phyloP scores from a whole-genome alignment of 1,140 invertebrate genomes.

The Pseudomyrmex concolor region DNA sequence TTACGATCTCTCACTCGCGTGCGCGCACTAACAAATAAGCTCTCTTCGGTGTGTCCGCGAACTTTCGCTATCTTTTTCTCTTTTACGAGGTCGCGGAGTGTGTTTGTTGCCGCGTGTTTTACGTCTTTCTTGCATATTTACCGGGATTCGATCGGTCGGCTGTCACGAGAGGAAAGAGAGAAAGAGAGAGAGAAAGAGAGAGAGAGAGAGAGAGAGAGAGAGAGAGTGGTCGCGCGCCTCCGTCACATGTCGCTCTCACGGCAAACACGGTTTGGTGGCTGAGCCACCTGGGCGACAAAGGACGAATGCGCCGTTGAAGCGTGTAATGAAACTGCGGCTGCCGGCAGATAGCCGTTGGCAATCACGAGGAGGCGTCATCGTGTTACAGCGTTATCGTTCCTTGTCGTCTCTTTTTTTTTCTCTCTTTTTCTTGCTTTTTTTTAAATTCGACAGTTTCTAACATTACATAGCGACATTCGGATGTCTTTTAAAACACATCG shows the following conservation, averaged over 20 bases:
- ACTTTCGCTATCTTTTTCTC: slow-evolving; percentile 12
- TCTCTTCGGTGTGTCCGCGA: neutral
- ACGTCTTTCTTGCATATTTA: slow-evolving; percentile 24
- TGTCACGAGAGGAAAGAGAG: neutral
- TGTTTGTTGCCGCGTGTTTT: neutral
- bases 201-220: slow-evolving; percentile 24
- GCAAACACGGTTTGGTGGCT: slow-evolving; percentile 55
- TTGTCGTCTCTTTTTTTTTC: neutral
- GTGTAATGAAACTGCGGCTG: slow-evolving; percentile 60
- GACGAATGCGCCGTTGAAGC: slow-evolving; percentile 22
- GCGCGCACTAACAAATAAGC: neutral
- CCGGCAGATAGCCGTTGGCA: slow-evolving; percentile 5
- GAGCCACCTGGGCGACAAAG: slow-evolving; percentile 52
- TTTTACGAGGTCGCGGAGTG: neutral
- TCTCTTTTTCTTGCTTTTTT: neutral
- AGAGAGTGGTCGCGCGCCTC: slow-evolving; percentile 54
- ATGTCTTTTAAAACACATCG: neutral
- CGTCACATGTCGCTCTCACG: slow-evolving; percentile 49
- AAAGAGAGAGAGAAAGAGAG: neutral
- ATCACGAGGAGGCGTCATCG: slow-evolving; percentile 19
- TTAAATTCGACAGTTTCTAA: slow-evolving; percentile 8
- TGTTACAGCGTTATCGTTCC: neutral
- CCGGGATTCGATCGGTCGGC: slow-evolving; percentile 38
- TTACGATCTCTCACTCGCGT: no score
- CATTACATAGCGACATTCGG: neutral